Evolutionary conservation across 2,888 invertebrate species (phyloP), one percentile per base, ranked within the genome.

Genomic region (Cosmorhoe ocellata): DNA sequence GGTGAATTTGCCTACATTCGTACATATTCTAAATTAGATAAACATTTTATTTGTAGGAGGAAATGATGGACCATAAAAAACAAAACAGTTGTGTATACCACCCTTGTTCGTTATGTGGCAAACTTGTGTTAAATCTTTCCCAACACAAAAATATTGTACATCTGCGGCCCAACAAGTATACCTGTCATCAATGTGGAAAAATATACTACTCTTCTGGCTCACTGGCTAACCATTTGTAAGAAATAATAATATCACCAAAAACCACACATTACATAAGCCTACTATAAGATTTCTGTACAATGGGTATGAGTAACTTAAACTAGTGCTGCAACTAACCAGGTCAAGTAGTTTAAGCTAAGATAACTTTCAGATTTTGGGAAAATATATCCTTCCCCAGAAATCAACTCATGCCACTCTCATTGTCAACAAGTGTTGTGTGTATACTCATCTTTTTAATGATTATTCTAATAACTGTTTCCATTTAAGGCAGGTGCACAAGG

Each of bases 181-280:
- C 65, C 4, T 67, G 67, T 26, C 64, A 67, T 50, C 53, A 64
- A 41, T 67, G 67, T 59, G 67, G 67, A 4, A 67, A 64, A 58
- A 51, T 61, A 22, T 63, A 53, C 26, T 63, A 63, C 30, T 61
- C 67, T 13, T 50, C 61, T 27, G 64, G 60, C 4, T 45, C 58
- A 27, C 47, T 62, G 28, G 26, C 51, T 10, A 65, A 64, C 42
- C 67, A 67, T 51, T 47, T 63, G 67, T 64, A 54, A 53, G 59
- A 36, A 32, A 22, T 34, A 3, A 3, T 18, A 18, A 18, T 3
- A 18, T 3, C 18, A 3, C n/a, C n/a, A n/a, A n/a, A n/a, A n/a
- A n/a, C n/a, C n/a, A n/a, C n/a, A n/a, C n/a, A n/a, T n/a, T n/a
- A n/a, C n/a, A n/a, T n/a, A n/a, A n/a, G n/a, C n/a, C n/a, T n/a